Evolutionary conservation across 2,888 invertebrate genomes (phyloP).

Genomic region (Raillietiella orientalis): DNA sequence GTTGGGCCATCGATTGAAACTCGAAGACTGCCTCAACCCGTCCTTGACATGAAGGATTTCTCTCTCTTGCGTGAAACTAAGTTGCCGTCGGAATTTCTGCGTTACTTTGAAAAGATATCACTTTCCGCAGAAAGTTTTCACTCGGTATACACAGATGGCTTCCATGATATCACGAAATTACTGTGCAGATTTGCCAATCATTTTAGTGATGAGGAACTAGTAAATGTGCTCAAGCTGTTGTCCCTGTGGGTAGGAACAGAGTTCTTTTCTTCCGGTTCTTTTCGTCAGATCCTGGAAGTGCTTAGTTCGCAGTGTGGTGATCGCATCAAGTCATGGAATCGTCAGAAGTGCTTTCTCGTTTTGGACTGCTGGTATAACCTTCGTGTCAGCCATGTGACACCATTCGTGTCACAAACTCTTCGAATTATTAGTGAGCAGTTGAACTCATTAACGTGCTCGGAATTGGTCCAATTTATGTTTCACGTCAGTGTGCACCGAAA

Average conservation of each 20-base stretch:
- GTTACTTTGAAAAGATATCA: too few relatives aligned
- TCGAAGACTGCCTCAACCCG: too few relatives aligned
- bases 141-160: too few relatives aligned
- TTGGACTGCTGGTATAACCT: constrained; percentile 28
- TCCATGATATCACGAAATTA: too few relatives aligned
- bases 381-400: constrained; percentile 19
- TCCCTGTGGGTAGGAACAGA: constrained; percentile 15
- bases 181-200: too few relatives aligned
- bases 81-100: too few relatives aligned
- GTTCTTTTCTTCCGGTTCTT: constrained; percentile 21
- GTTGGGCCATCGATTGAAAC: too few relatives aligned
- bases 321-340: constrained; percentile 17
- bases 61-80: too few relatives aligned
- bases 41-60: too few relatives aligned
- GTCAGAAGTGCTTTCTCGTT: constrained; percentile 20
- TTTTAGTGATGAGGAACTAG: constrained; percentile 5
- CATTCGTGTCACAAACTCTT: constrained; percentile 20
- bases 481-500: constrained; percentile 24
- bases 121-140: too few relatives aligned
- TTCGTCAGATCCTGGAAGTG: constrained; percentile 26
- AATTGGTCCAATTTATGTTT: constrained; percentile 31
- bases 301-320: constrained; percentile 27
- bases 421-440: constrained; percentile 22
- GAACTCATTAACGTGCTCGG: constrained; percentile 21
- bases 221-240: constrained; percentile 6